phyloP scores from a whole-genome alignment of 1,140 invertebrate species.

The Drosophila truncata region DNA sequence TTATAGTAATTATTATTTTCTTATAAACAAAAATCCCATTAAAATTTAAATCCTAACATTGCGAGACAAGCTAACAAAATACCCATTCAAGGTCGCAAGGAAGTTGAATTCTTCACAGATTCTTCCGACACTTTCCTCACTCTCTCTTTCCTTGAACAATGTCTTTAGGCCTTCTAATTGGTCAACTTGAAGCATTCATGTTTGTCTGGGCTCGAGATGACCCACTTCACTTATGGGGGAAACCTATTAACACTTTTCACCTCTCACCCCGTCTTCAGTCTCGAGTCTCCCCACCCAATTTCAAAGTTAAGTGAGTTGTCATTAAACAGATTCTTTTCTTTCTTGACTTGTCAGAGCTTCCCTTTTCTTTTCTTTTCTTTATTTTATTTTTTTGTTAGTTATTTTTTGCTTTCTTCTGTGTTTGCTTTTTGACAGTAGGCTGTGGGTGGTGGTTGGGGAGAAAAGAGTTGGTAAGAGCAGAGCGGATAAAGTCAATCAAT shows the following conservation, averaged over 20 bases:
- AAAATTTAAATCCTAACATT: background rate
- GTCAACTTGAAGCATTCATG: slow-evolving; percentile 31
- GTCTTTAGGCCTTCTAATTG: slow-evolving; percentile 57
- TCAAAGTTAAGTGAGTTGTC: slow-evolving; percentile 57
- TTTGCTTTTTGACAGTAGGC: slow-evolving; percentile 11
- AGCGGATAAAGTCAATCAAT: slow-evolving; percentile 46
- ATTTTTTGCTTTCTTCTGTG: slow-evolving; percentile 19
- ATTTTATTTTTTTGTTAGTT: background rate
- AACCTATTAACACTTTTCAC: slow-evolving; percentile 83
- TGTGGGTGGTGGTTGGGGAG: slow-evolving; percentile 20
- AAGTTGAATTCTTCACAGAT: background rate
- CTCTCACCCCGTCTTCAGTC: slow-evolving; percentile 27
- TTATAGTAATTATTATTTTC: background rate
- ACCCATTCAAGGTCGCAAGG: slow-evolving; percentile 1
- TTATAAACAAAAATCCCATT: background rate
- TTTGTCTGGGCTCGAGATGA: slow-evolving; percentile 69
- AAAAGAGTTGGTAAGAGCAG: too few relatives aligned
- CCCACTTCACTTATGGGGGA: slow-evolving; percentile 74
- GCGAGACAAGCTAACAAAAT: background rate
- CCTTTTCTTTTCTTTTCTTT: slow-evolving; percentile 29
- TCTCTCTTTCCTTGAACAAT: slow-evolving; percentile 30
- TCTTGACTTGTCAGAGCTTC: slow-evolving; percentile 31
- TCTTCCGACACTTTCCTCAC: slow-evolving; percentile 9
- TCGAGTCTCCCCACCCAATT: background rate
- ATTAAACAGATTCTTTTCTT: slow-evolving; percentile 53